phyloP scores from a whole-genome alignment of 2,113 vertebrate genomes.

The Ibidorhyncha struthersii region DNA sequence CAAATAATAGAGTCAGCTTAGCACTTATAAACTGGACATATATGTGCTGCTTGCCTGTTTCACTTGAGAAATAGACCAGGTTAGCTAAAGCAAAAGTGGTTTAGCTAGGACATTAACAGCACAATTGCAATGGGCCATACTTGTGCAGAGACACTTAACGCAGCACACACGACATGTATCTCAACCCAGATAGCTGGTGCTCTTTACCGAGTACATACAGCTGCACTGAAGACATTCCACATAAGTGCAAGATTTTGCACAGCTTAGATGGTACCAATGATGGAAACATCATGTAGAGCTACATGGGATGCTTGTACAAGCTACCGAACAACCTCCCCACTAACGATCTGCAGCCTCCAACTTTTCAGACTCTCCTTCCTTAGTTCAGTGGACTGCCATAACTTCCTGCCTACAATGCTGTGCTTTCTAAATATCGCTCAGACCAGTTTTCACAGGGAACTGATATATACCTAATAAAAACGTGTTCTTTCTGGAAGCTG shows the following conservation, averaged over 20 bases:
- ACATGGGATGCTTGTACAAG: background rate
- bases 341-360: background rate
- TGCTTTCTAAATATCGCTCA: background rate
- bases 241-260: background rate
- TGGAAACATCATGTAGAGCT: background rate
- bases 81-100: background rate
- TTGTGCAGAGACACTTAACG: accelerated
- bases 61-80: background rate
- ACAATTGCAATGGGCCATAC: background rate
- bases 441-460: background rate
- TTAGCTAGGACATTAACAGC: background rate
- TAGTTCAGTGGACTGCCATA: background rate
- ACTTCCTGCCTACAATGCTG: background rate
- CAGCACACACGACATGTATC: accelerated
- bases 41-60: background rate
- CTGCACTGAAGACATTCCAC: background rate
- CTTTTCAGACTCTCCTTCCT: background rate
- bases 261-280: background rate
- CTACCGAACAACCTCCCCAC: background rate
- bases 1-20: background rate
- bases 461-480: background rate
- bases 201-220: background rate
- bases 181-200: background rate
- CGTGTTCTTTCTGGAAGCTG: background rate
- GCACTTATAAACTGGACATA: background rate